Evolutionary conservation across 2,888 invertebrate species (phyloP), one percentile per base, ranked within the genome.

Genomic region (Megalurothrips usitatus): DNA sequence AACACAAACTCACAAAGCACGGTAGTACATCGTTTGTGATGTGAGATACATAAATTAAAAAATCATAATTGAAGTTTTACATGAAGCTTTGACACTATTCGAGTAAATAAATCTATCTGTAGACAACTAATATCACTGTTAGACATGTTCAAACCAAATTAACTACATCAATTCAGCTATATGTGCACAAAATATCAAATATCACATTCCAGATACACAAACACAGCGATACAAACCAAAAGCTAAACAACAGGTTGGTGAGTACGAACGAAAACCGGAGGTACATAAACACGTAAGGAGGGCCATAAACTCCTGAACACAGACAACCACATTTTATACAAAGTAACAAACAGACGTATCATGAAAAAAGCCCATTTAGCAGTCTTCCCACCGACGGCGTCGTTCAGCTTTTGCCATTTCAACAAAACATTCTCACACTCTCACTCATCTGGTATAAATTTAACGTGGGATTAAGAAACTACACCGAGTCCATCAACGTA

Each of bases 131-230:
- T 75, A 75, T 75, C 68, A 75, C 68, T 75, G 68, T 75, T 75
- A 75, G 68, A 75, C 68, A 75, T 75, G 68, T 75, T 75, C 68
- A 75, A 75, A 75, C 68, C 68, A 75, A 75, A 75, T 75, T 75
- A 75, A 75, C 68, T 75, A 75, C 68, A 75, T 75, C 68, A 75
- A 75, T 75, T 75, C 68, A 75, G 68, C 68, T 75, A 75, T 75
- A 75, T 75, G 68, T 75, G 68, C 68, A 75, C 68, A 75, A 75
- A 75, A 75, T 75, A 75, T 75, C 68, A 75, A 75, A 75, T 75
- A 75, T 75, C 68, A 75, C 68, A 75, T 75, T 75, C 68, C 68
- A 75, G 68, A 75, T 75, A 75, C 68, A 75, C 68, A 75, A 75
- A 75, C 68, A 75, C 68, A 75, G 68, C 68, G 68, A 75, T 75